Base-by-base conservation (phyloP, 2,888 invertebrate species). In the Stenodema calcarata region DNA sequence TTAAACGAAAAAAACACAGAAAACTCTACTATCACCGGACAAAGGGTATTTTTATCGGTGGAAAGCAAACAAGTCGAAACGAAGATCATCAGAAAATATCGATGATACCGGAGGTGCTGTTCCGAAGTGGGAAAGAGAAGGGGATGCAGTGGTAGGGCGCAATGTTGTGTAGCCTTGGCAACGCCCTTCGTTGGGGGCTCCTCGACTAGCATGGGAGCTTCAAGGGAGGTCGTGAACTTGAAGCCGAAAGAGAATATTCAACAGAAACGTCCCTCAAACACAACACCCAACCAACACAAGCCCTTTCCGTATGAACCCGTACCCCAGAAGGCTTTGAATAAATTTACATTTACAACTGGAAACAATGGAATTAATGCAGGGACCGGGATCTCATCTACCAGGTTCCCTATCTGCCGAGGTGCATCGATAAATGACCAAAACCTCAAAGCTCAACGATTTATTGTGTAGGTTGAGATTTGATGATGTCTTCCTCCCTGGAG, bases 131-230 rank as follows among this genome's bases (percentile, higher is more conserved):
- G 1, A 30, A 75, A 28, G 75, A 75, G 75, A 18, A 42, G 78
- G 78, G 78, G 78, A 42, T 78, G 44, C 82, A 69, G 82, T 30
- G 82, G 69, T 70, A 42, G 82, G 82, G 82, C 82, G 80, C 80
- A 54, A 80, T 80, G 80, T 80, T 80, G 80, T 54, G 80, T 80
- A 14, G 70, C 18, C 82, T 69, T 82, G 82, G 82, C 82, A 82
- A 82, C 82, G 82, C 82, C 82, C 82, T 82, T 82, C 82, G 82
- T 23, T 23, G 62, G 4, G 70, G 82, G 54, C 35, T 54, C 50
- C 81, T 62, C 81, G 11, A 30, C 80, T 50, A 28, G 80, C 54
- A 50, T 80, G 78, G 41, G 35, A 42, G 30, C 80, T 80, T 11
- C 54, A 54, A 54, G 80, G 80, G 80, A 80, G 80, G 30, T 80